Evolutionary conservation across 2,797 vertebrate genomes (phyloP).

Genomic region (Mormyrops boulengeri): DNA sequence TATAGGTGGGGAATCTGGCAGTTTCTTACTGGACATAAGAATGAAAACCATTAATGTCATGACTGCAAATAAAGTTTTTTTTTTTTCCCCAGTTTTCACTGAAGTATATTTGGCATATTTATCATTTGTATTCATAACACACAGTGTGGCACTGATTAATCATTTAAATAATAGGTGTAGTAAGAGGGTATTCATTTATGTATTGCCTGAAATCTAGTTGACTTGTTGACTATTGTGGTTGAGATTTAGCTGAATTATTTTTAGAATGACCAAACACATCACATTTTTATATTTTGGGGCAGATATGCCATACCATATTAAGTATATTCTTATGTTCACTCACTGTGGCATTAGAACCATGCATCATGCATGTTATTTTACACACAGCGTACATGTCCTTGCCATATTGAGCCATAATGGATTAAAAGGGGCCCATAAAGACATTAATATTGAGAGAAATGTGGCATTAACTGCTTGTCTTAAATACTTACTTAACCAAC

Average conservation of each 20-base stretch:
- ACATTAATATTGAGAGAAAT: neutral
- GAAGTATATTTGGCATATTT: neutral
- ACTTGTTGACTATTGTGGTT: neutral
- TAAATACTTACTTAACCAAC: neutral
- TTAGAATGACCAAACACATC: neutral
- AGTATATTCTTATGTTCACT: neutral
- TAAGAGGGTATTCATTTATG: neutral
- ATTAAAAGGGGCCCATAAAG: neutral
- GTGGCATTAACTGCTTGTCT: neutral
- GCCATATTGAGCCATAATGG: neutral
- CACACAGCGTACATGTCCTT: neutral
- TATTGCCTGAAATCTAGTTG: neutral
- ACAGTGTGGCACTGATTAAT: neutral
- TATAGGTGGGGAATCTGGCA: conserved; percentile 85
- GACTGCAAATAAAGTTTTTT: conserved; percentile 69
- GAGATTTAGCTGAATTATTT: neutral
- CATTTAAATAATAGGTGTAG: neutral
- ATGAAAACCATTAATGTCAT: conserved; percentile 68
- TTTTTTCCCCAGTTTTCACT: conserved; percentile 46
- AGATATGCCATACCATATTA: neutral
- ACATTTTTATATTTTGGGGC: neutral
- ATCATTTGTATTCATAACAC: neutral
- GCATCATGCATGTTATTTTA: neutral
- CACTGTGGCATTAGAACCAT: neutral
- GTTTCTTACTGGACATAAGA: conserved; percentile 80